Conservation (phyloP, 2,113 vertebrate genomes). For the Phaethon lepturus region DNA sequence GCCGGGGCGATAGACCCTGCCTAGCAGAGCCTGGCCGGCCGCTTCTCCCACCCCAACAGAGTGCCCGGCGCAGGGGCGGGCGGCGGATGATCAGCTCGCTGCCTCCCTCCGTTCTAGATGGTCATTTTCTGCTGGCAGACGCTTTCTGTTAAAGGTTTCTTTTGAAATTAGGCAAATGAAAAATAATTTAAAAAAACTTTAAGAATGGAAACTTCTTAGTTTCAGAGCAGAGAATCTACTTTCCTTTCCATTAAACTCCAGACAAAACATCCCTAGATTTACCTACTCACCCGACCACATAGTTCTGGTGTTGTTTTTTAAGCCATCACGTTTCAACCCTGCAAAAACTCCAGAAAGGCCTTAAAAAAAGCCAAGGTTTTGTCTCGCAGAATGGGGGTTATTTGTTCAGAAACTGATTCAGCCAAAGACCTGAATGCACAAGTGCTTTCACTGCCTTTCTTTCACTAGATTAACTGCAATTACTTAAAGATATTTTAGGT, state of each 20-base stretch:
- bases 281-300: background rate
- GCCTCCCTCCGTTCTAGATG: background rate
- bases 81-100: constrained; percentile 31
- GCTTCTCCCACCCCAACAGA: constrained; percentile 26
- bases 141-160: background rate
- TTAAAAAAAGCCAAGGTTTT: background rate
- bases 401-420: background rate
- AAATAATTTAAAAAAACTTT: background rate
- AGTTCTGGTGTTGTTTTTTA: background rate
- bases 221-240: background rate
- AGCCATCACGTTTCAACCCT: background rate
- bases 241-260: background rate
- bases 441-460: background rate
- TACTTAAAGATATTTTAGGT: background rate
- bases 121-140: constrained; percentile 28
- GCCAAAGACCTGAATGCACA: background rate
- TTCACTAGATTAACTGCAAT: background rate
- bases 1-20: constrained; percentile 81
- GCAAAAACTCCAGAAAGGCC: background rate
- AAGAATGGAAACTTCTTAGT: background rate
- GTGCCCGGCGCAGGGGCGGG: constrained; percentile 73
- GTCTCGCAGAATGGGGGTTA: background rate
- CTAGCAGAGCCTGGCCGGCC: constrained; percentile 79
- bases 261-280: background rate
- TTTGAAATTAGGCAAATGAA: constrained; percentile 1